Base-by-base conservation (phyloP, 2,888 invertebrate species). In the Xestia c-nigrum region DNA sequence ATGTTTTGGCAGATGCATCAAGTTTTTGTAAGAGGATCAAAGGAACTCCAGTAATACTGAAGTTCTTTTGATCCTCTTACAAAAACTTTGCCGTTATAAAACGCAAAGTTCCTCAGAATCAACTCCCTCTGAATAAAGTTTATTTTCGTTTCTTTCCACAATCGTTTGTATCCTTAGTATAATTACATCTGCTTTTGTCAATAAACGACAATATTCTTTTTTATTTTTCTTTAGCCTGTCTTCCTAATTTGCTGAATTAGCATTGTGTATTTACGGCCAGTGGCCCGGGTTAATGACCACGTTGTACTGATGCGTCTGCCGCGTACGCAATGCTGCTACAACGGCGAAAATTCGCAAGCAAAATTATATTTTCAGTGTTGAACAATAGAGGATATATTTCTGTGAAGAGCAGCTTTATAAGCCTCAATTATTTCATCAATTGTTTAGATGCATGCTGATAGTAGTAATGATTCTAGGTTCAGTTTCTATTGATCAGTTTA, bases 231-330 rank as follows among this genome's bases (percentile, higher is more conserved):
- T 85, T 80, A 82, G 76, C 84, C 72, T 74, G 84, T 84, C 86
- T 88, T 88, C 80, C 80, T 88, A 88, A 90, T 87, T 87, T 88
- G 85, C 85, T 89, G 81, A 89, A 90, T 90, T 87, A 89, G 73
- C 86, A 77, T 78, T 85, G 82, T 83, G 80, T 78, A 66, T 86
- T 88, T 88, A 85, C 81, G 82, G 88, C 83, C 87, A 86, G 69
- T 73, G 66, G 78, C 77, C 74, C 76, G 83, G 91, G 91, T 90
- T 87, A 91, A 91, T 81, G 91, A 92, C 91, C 84, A 85, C 75
- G 72, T 50, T 71, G 64, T 78, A 61, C 87, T 74, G 74, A 83
- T 85, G 87, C 83, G 82, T 76, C 61, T 79, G 84, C 78, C 78
- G 78, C 82, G 74, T 80, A 81, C 81, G 85, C 85, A 87, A 83